Conservation (phyloP, 2,888 invertebrate genomes). For the Tipula vernalis region DNA sequence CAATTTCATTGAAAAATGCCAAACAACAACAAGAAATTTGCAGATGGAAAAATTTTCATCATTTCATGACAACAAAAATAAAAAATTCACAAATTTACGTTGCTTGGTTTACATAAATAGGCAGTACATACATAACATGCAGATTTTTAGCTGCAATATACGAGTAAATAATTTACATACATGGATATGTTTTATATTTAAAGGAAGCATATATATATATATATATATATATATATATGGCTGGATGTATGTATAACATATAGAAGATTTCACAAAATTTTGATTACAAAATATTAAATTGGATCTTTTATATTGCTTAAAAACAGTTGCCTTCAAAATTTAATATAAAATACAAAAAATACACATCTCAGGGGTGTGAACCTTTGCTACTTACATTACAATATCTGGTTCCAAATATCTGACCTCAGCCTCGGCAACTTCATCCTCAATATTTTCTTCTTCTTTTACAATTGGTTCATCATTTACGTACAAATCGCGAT, state of each 20-base stretch:
- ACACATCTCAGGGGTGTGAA: not conserved
- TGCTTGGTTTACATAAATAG: not conserved
- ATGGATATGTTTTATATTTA: not conserved
- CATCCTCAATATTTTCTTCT: not conserved
- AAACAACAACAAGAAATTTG: not conserved
- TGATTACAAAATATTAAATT: not conserved
- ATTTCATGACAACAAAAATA: not conserved
- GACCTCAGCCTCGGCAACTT: not conserved
- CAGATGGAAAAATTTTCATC: not conserved
- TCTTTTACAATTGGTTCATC: not conserved
- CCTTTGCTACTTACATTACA: not conserved
- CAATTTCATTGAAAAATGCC: not conserved
- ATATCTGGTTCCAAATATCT: not conserved
- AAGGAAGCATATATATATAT: no score
- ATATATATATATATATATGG: not conserved
- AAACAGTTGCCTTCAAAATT: not conserved
- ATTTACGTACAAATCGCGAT: not conserved
- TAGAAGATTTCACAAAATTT: not conserved
- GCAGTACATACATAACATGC: not conserved
- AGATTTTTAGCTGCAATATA: not conserved
- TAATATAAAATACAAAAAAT: not conserved
- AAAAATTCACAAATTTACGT: not conserved
- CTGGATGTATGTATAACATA: not conserved
- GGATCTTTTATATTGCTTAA: not conserved
- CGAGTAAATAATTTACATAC: not conserved